Evolutionary conservation across 2,888 invertebrate species (phyloP).

Genomic region (Strigamia maritima): DNA sequence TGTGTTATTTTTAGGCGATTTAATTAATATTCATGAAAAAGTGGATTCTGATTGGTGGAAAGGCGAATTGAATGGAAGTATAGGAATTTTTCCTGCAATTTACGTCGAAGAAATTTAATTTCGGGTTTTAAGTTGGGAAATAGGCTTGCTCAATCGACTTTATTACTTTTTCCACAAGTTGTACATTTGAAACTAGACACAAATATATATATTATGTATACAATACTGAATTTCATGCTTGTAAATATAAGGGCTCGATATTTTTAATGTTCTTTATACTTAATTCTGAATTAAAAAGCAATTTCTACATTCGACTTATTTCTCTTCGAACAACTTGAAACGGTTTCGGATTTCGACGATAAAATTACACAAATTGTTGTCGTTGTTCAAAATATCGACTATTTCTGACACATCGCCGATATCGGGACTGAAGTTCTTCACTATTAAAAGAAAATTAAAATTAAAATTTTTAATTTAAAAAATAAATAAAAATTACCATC

Average conservation of each 20-base stretch:
- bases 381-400: neutral
- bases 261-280: neutral
- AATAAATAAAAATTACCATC: neutral
- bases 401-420: neutral
- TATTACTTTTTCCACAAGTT: too few species aligned
- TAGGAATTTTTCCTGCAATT: slow-evolving; percentile 90
- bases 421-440: neutral
- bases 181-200: too few species aligned
- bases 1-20: slow-evolving; percentile 64
- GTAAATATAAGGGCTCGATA: too few species aligned
- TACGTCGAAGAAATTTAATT: slow-evolving; percentile 75
- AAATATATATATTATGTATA: too few species aligned
- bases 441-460: neutral
- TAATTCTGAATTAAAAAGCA: neutral
- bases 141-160: neutral
- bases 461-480: neutral
- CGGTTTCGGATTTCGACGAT: neutral
- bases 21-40: slow-evolving; percentile 82
- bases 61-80: slow-evolving; percentile 77
- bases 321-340: neutral
- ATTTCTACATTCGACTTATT: neutral
- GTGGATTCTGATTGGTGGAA: slow-evolving; percentile 95
- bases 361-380: neutral
- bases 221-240: too few species aligned
- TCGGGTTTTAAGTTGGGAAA: neutral